Conservation (phyloP, 2,888 invertebrate genomes). For the Drosophila setosimentum region DNA sequence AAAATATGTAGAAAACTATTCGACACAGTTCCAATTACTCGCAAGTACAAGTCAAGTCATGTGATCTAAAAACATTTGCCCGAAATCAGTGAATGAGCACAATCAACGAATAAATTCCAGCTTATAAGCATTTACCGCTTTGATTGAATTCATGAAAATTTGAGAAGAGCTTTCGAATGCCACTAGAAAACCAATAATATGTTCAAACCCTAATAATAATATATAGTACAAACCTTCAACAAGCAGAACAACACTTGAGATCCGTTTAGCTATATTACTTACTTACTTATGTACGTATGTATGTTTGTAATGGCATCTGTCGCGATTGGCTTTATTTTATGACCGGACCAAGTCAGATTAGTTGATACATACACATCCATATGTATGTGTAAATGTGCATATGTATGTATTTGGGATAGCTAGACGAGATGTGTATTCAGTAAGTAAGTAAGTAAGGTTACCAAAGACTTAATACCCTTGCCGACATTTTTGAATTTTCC, state of each 20-base stretch:
- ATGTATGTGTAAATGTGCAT: not conserved
- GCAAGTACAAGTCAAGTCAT: conserved; percentile 5
- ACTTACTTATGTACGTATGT: not conserved
- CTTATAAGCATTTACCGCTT: not conserved
- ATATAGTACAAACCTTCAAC: not conserved
- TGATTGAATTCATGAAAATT: not conserved
- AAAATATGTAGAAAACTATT: not conserved
- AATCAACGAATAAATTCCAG: conserved; percentile 1
- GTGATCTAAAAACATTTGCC: not conserved
- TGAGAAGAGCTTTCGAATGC: not conserved
- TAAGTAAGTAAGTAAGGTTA: not conserved
- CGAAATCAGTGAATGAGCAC: not conserved
- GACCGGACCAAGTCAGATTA: conserved; percentile 4
- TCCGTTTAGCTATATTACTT: conserved; percentile 21
- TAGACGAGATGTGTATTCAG: conserved; percentile 4
- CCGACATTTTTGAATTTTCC: not conserved
- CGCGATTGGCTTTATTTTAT: conserved; percentile 13
- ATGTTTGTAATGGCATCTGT: conserved; percentile 50
- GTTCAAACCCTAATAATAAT: not conserved
- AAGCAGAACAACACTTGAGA: conserved; percentile 26
- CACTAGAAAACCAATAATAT: not conserved
- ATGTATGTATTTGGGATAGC: conserved; percentile 4
- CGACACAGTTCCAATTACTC: not conserved
- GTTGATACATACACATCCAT: conserved; percentile 4
- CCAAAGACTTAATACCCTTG: not conserved